Base-by-base conservation (phyloP, 2,113 vertebrate species). In the Loxodonta africana region DNA sequence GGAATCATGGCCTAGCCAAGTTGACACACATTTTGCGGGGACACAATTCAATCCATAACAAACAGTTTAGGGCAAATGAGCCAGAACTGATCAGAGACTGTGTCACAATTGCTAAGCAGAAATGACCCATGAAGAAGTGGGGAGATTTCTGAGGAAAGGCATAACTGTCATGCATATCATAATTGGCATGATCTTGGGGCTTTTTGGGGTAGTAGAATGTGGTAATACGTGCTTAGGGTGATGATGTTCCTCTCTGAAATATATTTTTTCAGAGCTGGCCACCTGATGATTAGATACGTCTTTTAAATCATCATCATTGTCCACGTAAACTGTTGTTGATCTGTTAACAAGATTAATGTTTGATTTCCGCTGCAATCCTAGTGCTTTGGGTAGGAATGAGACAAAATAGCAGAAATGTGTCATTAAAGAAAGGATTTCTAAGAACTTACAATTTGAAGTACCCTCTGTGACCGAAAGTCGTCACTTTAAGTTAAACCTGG, bases 401-500 rank as follows among this genome's bases (percentile, higher is more conserved):
- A 88, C 53, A 82, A 77, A 91, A 62, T 46, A 62, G 30, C 69
- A 91, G 51, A 94, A 76, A 17, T 71, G 5, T 69, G 91, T 63
- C 51, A 83, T 71, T 94, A 62, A 78, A 62, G 26, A 83, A 87
- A 77, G 30, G 82, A 91, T 51, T 41, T n/a, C 46, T 83, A 83
- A 91, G 41, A 88, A 88, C 18, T 71, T 88, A 53, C 3, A 88
- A 77, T 88, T 48, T 83, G 33, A 77, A 94, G 26, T 37, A 73
- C 53, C 62, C 33, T 91, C 60, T 77, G 33, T 63, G 83, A 87
- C 14, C 62, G 9, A 87, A 94, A 83, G 23, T 48, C 30, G 69
- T 83, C 17, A 67, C 14, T 69, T 94, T 63, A 73, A 44, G 44
- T 84, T 83, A 92, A 94, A 95, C 11, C 12, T 92, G 51, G 12